Evolutionary conservation across 2,113 vertebrate species (phyloP).

Genomic region (Pelusios castaneus): DNA sequence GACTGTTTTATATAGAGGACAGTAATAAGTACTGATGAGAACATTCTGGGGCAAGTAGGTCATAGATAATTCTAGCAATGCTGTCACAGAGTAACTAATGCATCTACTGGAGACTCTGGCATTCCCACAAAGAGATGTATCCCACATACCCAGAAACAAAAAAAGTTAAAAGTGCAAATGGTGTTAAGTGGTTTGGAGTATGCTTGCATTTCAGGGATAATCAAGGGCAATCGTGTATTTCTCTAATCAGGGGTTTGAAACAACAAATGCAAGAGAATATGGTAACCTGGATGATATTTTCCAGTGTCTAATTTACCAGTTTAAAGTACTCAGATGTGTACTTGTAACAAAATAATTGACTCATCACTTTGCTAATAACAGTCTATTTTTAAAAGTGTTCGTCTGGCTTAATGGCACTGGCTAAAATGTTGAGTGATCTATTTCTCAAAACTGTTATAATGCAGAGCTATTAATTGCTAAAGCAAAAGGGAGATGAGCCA

Average conservation of each 20-base stretch:
- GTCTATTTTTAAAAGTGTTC: neutral
- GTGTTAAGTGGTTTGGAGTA: neutral
- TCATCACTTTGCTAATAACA: neutral
- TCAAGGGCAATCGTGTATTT: neutral
- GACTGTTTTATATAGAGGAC: neutral
- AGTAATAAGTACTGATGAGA: slow-evolving; percentile 30
- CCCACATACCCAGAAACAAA: slow-evolving; percentile 9
- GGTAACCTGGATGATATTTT: neutral
- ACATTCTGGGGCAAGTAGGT: slow-evolving; percentile 31
- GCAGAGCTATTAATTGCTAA: neutral
- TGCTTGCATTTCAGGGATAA: slow-evolving; percentile 3
- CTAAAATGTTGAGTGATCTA: neutral
- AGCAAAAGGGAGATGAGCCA: neutral
- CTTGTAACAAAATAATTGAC: neutral
- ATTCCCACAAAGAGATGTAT: slow-evolving; percentile 10
- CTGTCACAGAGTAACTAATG: slow-evolving; percentile 29
- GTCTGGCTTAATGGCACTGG: accelerated
- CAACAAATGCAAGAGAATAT: neutral
- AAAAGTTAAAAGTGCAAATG: slow-evolving; percentile 7
- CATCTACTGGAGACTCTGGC: neutral
- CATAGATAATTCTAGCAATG: slow-evolving; percentile 6
- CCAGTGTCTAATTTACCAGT: neutral
- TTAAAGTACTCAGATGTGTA: neutral
- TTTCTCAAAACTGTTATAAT: neutral
- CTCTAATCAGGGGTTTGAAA: neutral